These are phyloP conservation scores for Acrocera orbiculus DNA, from an alignment of 2,888 invertebrate species.

Conservation along the genomic window DNA sequence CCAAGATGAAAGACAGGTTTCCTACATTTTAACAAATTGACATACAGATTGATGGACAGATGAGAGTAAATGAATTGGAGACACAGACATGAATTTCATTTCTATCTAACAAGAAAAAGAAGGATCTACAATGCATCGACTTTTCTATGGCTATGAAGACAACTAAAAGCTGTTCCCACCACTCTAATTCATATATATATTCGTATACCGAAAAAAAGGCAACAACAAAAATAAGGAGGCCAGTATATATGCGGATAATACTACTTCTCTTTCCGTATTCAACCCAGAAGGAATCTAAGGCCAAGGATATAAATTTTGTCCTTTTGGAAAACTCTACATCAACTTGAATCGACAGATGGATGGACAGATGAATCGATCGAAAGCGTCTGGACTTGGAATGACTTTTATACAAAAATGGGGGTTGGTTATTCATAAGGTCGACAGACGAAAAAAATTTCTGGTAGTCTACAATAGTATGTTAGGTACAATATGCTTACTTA, in stretches of 20 bases:
- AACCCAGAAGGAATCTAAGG: no score
- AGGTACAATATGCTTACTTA: not conserved
- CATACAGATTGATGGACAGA: constrained; percentile 32
- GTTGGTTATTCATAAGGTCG: not conserved
- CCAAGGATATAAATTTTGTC: constrained; percentile 9
- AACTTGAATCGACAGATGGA: constrained; percentile 8
- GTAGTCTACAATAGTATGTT: not conserved
- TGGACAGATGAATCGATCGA: constrained; percentile 11
- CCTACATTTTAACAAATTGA: constrained; percentile 27
- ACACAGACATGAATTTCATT: constrained; percentile 5
- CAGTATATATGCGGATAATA: no score
- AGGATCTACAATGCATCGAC: no score
- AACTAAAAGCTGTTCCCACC: no score
- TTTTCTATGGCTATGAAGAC: no score
- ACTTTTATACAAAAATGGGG: constrained; percentile 2
- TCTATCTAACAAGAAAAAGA: no score
- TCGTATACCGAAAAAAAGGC: no score
- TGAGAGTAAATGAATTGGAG: constrained; percentile 22
- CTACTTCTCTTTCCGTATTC: no score
- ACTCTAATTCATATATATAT: no score
- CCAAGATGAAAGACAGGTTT: constrained; percentile 26
- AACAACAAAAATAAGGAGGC: no score
- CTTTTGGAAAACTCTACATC: constrained; percentile 9
- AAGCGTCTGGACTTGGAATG: constrained; percentile 10
- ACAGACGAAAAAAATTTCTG: not conserved